Percentiles rank a stretch among this genome's conserved stretches.
Evolutionary conservation across 1,140 invertebrate species (phyloP).

Genomic region (Cyclina sinensis): DNA sequence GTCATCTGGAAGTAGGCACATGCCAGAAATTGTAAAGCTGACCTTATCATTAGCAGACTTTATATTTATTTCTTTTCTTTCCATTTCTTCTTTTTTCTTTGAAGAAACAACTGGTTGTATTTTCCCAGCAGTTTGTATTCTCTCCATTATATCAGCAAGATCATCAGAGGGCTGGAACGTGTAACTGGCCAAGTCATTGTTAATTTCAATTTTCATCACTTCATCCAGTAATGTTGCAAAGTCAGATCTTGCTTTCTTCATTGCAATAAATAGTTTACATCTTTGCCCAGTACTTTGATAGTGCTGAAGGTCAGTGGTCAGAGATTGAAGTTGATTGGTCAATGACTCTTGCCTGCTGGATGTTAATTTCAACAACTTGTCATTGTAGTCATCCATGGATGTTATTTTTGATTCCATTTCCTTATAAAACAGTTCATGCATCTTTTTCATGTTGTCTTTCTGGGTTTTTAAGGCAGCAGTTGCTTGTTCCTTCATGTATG

Average conservation of each 20-base stretch:
- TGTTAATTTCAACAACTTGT: neutral
- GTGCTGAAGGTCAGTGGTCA: neutral
- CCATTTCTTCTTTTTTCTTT: neutral
- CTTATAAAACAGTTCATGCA: neutral
- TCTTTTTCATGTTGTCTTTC: neutral
- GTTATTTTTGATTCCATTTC: neutral
- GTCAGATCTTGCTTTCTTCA: neutral
- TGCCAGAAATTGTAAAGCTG: neutral
- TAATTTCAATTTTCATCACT: neutral
- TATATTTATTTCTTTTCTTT: neutral
- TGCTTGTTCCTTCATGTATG: neutral
- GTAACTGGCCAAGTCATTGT: neutral
- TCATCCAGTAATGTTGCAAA: neutral
- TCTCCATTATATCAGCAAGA: neutral
- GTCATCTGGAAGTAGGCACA: neutral
- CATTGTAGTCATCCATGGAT: neutral
- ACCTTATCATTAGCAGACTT: neutral
- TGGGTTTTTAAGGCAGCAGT: neutral
- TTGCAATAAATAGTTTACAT: slow-evolving; percentile 8
- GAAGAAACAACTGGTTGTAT: neutral
- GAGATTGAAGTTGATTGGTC: neutral
- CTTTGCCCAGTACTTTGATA: neutral
- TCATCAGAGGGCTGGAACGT: neutral
- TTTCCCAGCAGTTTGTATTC: neutral
- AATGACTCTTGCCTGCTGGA: neutral